Conservation (phyloP, 92 coral and sea anemone species). For the Palythoa caribaeorum region DNA sequence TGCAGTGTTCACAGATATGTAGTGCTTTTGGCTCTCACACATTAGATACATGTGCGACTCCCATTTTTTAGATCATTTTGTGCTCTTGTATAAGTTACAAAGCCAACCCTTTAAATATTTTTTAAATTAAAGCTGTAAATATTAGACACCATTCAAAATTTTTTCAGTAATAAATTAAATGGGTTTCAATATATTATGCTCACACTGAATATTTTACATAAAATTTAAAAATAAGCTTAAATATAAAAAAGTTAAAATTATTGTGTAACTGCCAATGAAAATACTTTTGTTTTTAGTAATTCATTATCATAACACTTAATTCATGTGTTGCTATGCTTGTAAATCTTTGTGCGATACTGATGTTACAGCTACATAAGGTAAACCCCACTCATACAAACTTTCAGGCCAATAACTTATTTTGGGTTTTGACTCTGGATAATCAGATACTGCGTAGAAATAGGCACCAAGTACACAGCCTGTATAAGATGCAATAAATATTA, state of each 20-base stretch:
- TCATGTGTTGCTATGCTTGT: conserved; percentile 15
- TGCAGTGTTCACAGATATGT: no score
- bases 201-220: no score
- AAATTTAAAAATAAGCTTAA: background rate
- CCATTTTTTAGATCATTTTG: no score
- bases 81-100: no score
- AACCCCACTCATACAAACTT: conserved; percentile 74
- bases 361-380: conserved; percentile 85
- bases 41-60: no score
- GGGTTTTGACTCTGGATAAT: conserved; percentile 83
- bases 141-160: no score
- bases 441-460: conserved; percentile 82
- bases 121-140: no score
- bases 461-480: conserved; percentile 93
- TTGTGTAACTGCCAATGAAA: background rate
- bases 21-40: no score
- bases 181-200: no score
- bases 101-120: no score
- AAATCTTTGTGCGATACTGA: conserved; percentile 50
- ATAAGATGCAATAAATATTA: conserved; percentile 92
- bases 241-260: background rate
- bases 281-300: background rate
- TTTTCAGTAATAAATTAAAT: no score
- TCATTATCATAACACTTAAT: no score
- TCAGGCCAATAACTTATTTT: conserved; percentile 87